A percentile compares a stretch with the other conserved stretches of the same genome.
Evolutionary conservation across 1,140 invertebrate species (phyloP).

Genomic region (Papilio xuthus): DNA sequence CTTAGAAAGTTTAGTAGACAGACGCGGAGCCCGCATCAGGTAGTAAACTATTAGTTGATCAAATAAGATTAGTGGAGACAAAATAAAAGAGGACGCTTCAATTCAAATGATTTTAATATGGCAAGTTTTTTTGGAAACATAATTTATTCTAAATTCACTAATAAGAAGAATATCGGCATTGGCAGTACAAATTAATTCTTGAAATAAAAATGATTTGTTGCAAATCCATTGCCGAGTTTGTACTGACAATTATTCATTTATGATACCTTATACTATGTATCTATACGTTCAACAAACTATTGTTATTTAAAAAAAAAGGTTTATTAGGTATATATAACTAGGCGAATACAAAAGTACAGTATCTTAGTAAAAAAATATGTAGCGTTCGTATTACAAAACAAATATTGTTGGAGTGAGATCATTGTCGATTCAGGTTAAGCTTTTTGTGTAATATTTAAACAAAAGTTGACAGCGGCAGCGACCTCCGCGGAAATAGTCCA

Average conservation of each 20-base stretch:
- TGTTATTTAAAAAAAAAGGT: not conserved
- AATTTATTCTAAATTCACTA: no score
- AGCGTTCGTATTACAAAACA: conserved; percentile 2
- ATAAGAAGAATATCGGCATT: no score
- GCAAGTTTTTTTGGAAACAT: not conserved
- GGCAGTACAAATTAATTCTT: no score
- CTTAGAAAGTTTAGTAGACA: not conserved
- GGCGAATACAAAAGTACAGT: not conserved
- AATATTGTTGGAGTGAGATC: conserved; percentile 19
- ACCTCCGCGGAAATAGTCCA: conserved; percentile 35
- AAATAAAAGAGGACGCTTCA: not conserved
- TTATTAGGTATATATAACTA: not conserved
- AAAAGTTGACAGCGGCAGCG: conserved; percentile 37
- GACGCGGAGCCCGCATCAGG: conserved; percentile 12
- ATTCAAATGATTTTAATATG: not conserved
- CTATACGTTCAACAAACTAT: not conserved
- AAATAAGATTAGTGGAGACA: not conserved
- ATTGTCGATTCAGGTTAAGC: conserved; percentile 37
- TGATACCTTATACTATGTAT: no score
- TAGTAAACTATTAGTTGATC: conserved; percentile 1
- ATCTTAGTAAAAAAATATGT: not conserved
- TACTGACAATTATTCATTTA: no score
- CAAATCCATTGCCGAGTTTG: no score
- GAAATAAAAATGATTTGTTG: no score
- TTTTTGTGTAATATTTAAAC: conserved; percentile 37